These are phyloP conservation scores for Pseudomyrmex concolor DNA, from an alignment of 1,140 invertebrate genomes.

Conservation along the genomic window DNA sequence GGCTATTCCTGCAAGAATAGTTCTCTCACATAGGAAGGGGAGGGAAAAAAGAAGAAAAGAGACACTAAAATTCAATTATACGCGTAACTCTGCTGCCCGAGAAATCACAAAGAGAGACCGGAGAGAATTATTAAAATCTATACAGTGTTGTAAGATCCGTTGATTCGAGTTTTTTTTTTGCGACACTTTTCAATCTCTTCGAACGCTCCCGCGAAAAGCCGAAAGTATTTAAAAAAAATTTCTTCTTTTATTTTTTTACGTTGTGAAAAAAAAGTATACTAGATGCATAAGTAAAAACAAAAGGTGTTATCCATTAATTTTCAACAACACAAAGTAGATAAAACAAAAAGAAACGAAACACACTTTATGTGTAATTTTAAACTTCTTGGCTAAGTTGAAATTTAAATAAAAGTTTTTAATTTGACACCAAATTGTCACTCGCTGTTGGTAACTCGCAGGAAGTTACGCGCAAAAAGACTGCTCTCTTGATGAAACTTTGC, in stretches of 20 bases:
- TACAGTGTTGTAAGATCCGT: conserved; percentile 9
- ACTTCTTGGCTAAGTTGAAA: not conserved
- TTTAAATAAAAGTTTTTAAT: conserved; percentile 24
- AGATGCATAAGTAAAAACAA: not conserved
- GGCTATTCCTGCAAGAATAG: conserved; percentile 33
- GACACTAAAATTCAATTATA: conserved; percentile 56
- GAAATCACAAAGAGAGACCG: conserved; percentile 15
- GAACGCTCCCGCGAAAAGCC: too few relatives aligned
- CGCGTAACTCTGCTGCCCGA: conserved; percentile 16
- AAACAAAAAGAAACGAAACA: not conserved
- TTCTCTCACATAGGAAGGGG: not conserved
- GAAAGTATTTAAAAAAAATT: not conserved
- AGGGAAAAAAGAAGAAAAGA: too few relatives aligned
- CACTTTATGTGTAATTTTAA: conserved; percentile 3
- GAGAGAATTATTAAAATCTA: conserved; percentile 49
- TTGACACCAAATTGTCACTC: conserved; percentile 12
- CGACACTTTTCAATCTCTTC: not conserved
- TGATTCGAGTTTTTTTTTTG: conserved; percentile 1
- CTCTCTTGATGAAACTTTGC: conserved; percentile 40
- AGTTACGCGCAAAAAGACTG: conserved; percentile 3
- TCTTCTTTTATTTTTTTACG: not conserved
- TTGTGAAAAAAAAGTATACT: not conserved
- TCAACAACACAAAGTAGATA: not conserved
- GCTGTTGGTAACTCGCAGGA: conserved; percentile 4
- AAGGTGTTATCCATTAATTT: conserved; percentile 3